Conservation (phyloP, 2,888 invertebrate species). For the Drosophila seclusa region DNA sequence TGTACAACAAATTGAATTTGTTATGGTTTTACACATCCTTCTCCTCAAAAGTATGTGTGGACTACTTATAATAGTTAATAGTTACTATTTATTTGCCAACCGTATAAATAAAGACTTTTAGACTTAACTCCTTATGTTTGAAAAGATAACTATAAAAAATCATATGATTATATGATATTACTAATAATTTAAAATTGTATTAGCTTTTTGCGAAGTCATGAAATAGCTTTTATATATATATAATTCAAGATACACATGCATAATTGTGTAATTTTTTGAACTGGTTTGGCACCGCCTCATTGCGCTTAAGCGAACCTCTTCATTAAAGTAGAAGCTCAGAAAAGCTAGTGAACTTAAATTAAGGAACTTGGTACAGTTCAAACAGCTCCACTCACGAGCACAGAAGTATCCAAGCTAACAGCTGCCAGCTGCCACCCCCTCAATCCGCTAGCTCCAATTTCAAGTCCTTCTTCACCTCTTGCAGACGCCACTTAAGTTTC, state of each 20-base stretch:
- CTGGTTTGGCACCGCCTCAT: slow-evolving; percentile 2
- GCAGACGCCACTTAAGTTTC: neutral
- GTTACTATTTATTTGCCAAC: neutral
- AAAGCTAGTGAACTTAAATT: slow-evolving; percentile 19
- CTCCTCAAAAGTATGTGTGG: neutral
- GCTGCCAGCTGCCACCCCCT: slow-evolving; percentile 1
- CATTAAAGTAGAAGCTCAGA: slow-evolving; percentile 9
- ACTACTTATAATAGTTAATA: neutral
- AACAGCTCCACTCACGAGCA: slow-evolving; percentile 12
- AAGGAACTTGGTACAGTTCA: slow-evolving; percentile 18
- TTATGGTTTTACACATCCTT: neutral
- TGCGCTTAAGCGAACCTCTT: slow-evolving; percentile 3
- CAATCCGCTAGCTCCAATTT: neutral
- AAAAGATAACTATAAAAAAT: neutral
- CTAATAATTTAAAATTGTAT: neutral
- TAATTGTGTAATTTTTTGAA: neutral
- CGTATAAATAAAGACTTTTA: neutral
- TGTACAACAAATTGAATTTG: neutral
- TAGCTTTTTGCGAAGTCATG: neutral
- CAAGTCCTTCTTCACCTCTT: slow-evolving; percentile 6
- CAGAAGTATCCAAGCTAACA: slow-evolving; percentile 10
- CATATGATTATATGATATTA: too few species aligned
- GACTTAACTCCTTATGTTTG: neutral
- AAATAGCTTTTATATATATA: neutral
- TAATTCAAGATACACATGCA: neutral